phyloP scores from a whole-genome alignment of 1,140 invertebrate genomes.

The Drusus annulatus region DNA sequence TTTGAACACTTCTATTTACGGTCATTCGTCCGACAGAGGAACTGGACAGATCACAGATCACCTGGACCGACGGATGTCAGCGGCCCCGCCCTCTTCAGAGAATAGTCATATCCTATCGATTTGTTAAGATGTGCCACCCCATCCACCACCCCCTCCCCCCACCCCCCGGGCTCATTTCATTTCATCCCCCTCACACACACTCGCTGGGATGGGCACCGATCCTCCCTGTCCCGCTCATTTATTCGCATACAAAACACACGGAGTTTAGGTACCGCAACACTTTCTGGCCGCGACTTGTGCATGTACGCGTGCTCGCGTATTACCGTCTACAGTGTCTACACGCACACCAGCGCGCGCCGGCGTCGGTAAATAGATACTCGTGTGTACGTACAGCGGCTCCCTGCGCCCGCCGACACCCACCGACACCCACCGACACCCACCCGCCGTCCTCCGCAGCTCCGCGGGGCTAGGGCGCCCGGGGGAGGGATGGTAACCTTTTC shows the following conservation, averaged over 20 bases:
- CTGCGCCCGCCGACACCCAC: too few relatives aligned
- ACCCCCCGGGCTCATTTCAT: constrained; percentile 48
- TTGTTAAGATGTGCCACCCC: constrained; percentile 70
- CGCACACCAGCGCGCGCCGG: neutral
- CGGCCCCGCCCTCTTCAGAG: constrained; percentile 56
- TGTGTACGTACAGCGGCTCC: constrained; percentile 29
- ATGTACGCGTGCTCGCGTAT: constrained; percentile 36
- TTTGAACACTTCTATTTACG: too few relatives aligned
- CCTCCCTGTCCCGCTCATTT: constrained; percentile 56
- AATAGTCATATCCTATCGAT: constrained; percentile 74
- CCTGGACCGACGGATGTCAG: constrained; percentile 31
- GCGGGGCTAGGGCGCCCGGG: neutral
- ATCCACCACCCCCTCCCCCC: constrained; percentile 41
- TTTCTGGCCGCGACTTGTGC: constrained; percentile 34
- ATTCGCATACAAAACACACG: constrained; percentile 59
- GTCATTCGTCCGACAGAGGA: too few relatives aligned
- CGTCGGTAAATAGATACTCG: constrained; percentile 40
- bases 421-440: too few relatives aligned
- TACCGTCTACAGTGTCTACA: constrained; percentile 23
- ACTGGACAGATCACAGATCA: neutral
- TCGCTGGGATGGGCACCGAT: constrained; percentile 32
- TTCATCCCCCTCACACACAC: constrained; percentile 40
- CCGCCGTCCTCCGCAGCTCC: neutral
- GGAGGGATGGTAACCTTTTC: constrained; percentile 45
- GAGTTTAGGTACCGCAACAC: constrained; percentile 46